A percentile compares a stretch with the other conserved stretches of the same genome.
These are phyloP conservation scores for Telenomus remus DNA, from an alignment of 1,140 invertebrate genomes.

Conservation along the genomic window DNA sequence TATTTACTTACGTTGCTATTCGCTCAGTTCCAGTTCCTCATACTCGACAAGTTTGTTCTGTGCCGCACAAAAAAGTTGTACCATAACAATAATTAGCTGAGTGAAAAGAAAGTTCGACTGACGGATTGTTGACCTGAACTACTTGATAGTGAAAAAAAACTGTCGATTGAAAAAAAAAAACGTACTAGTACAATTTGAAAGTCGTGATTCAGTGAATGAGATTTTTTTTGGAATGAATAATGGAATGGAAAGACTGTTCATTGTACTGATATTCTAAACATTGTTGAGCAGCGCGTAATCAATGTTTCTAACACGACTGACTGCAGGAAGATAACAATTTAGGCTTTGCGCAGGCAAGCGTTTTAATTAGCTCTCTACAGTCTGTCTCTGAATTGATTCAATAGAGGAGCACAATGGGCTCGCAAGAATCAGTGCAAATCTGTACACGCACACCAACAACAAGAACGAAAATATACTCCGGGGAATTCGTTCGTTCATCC, in stretches of 20 bases:
- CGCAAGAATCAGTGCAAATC: conserved; percentile 50
- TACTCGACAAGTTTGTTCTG: background rate
- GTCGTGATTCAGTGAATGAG: too few species aligned
- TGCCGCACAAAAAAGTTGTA: background rate
- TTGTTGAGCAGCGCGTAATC: conserved; percentile 48
- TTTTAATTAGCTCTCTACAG: conserved; percentile 50
- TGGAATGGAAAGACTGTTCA: too few species aligned
- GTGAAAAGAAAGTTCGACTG: background rate
- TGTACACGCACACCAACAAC: conserved; percentile 17
- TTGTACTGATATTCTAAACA: conserved; percentile 41
- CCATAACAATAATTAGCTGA: background rate
- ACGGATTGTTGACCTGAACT: too few species aligned
- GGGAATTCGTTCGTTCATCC: conserved; percentile 34
- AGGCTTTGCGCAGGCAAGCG: conserved; percentile 53
- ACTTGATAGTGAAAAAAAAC: too few species aligned
- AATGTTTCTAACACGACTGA: conserved; percentile 53
- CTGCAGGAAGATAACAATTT: conserved; percentile 57
- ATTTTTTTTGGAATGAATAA: too few species aligned
- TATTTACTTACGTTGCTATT: conserved; percentile 44
- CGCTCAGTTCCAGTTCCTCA: conserved; percentile 10
- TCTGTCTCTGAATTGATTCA: conserved; percentile 50
- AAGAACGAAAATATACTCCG: conserved; percentile 31
- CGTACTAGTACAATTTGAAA: too few species aligned
- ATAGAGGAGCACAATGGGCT: conserved; percentile 48
- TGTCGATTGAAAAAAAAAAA: too few species aligned